Conservation (phyloP, 2,797 vertebrate species). For the Tokudaia muenninki region DNA sequence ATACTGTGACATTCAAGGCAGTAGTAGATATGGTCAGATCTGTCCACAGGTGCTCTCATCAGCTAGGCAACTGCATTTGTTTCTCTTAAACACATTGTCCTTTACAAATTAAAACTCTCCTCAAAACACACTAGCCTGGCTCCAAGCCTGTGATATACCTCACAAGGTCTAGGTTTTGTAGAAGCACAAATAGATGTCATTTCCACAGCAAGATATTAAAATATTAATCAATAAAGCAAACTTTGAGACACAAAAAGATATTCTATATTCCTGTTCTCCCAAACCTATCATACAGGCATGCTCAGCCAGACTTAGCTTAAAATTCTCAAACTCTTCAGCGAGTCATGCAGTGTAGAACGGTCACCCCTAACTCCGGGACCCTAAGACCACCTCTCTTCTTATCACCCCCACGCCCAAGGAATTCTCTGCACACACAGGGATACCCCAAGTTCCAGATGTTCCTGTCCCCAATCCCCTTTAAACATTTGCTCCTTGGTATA, state of each 20-base stretch:
- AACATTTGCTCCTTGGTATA: not conserved
- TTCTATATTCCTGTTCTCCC: not conserved
- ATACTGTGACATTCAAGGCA: not conserved
- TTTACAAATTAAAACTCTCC: constrained; percentile 21
- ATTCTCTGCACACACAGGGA: not conserved
- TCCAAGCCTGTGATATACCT: not conserved
- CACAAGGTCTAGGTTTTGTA: not conserved
- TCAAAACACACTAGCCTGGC: not conserved
- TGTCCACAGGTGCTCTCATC: not conserved
- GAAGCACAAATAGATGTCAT: not conserved
- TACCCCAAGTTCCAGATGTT: not conserved
- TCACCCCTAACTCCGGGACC: not conserved
- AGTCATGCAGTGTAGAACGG: not conserved
- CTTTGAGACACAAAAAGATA: not conserved
- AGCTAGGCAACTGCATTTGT: not conserved
- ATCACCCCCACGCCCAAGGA: not conserved
- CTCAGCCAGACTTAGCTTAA: not conserved
- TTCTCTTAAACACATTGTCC: constrained; percentile 8
- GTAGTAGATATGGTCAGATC: not conserved
- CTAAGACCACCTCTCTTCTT: not conserved
- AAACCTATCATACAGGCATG: not conserved
- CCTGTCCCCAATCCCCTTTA: not conserved
- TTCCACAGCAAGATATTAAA: constrained; percentile 16
- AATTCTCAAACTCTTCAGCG: not conserved
- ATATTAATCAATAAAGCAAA: not conserved